Evolutionary conservation across 2,113 vertebrate species (phyloP), one percentile per base, ranked within the genome.

Genomic region (Sporophila hypoxantha): DNA sequence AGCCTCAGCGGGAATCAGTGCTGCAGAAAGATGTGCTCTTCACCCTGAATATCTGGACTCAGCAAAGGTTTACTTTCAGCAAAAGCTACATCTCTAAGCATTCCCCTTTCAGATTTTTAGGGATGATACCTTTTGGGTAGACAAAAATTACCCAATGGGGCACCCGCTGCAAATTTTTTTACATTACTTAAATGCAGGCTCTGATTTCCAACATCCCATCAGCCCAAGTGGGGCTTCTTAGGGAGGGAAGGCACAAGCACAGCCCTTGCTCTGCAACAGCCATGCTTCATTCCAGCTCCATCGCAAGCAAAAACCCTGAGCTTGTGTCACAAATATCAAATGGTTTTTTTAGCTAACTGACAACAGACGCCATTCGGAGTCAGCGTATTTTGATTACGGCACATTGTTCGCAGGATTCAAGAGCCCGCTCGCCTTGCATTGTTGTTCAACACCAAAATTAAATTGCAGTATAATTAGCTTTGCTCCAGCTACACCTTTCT

Each of bases 361-460:
- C 79, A 86, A 61, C 78, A 94, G 65, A 64, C 75, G 11, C 61
- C 56, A 39, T 36, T 82, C 7, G 4, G 75, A 88, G 92, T 57
- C 89, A 53, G 86, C 16, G 1, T 67, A 71, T 89, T 89, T 79
- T 66, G 91, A 92, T 82, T 53, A 27, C 4, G 5, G 69, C 12
- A 6, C 76, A 53, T 64, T 60, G 83, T 85, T 81, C 14, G 1
- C 59, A n/a, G 73, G 46, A 85, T 74, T 79, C 80, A 78, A 89
- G 85, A 82, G 80, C 82, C 46, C 19, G 2, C 86, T 81, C 18
- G 30, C 62, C 68, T 88, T 5, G 1, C 60, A 1, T 56, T 42
- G 83, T 22, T 47, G 85, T 76, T 82, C 80, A 52, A 92, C 77
- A 29, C 82, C 57, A 62, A 88, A 84, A 89, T 88, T 66, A 91